Evolutionary conservation across 2,888 invertebrate species (phyloP).

Genomic region (Tachina lurida): DNA sequence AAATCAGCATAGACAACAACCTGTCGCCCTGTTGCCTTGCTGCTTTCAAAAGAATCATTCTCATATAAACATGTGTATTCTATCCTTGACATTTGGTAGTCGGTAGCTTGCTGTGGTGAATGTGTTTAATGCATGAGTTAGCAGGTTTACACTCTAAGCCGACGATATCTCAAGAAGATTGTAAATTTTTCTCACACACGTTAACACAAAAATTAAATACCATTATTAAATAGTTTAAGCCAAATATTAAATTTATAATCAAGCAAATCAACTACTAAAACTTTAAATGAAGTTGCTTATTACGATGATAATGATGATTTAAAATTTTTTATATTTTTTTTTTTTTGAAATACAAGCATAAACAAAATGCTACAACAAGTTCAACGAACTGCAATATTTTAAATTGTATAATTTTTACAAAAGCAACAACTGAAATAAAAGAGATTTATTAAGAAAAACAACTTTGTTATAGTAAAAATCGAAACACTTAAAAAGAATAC

Average conservation of each 20-base stretch:
- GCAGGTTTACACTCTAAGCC: too few species aligned
- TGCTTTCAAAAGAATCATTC: too few species aligned
- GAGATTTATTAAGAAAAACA: constrained; percentile 36
- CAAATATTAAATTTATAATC: constrained; percentile 23
- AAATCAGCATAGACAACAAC: too few species aligned
- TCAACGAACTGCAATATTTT: constrained; percentile 47
- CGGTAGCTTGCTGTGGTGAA: too few species aligned
- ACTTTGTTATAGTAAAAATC: constrained; percentile 40
- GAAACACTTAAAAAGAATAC: constrained; percentile 26
- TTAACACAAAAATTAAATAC: not conserved
- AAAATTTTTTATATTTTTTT: not conserved
- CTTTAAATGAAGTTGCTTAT: not conserved
- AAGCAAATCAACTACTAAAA: constrained; percentile 10
- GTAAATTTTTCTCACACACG: not conserved
- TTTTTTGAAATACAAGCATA: constrained; percentile 19
- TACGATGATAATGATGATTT: constrained; percentile 20
- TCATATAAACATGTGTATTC: too few species aligned
- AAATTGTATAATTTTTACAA: constrained; percentile 47
- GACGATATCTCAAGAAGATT: too few species aligned
- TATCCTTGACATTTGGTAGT: too few species aligned
- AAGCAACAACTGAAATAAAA: constrained; percentile 31
- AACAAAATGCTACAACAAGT: constrained; percentile 56
- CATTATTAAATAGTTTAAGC: not conserved
- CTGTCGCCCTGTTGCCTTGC: too few species aligned
- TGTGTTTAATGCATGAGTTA: too few species aligned